Evolutionary conservation across 1,140 invertebrate genomes (phyloP).

Genomic region (Thaumetopoea pityocampa): DNA sequence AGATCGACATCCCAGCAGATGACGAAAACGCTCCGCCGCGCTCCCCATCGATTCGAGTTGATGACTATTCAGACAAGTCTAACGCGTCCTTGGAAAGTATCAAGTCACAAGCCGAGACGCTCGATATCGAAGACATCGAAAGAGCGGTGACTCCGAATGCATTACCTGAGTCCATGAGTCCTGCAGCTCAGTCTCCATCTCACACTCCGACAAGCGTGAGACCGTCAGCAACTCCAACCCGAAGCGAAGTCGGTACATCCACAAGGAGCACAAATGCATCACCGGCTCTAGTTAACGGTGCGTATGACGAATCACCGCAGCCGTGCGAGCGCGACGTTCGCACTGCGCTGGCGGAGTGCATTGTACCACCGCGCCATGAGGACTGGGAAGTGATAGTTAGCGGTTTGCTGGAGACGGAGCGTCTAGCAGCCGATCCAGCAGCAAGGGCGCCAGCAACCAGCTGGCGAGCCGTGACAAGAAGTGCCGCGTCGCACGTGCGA

Average conservation of each 20-base stretch:
- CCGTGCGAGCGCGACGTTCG: constrained; percentile 48
- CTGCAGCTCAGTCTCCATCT: not conserved
- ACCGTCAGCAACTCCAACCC: constrained; percentile 1
- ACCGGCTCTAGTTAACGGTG: constrained; percentile 18
- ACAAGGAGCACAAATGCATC: constrained; percentile 16
- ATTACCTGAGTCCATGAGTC: constrained; percentile 6
- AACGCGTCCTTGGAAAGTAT: constrained; percentile 18
- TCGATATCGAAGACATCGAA: not conserved
- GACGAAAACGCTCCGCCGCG: constrained; percentile 31
- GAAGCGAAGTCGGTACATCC: not conserved
- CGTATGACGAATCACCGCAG: constrained; percentile 16
- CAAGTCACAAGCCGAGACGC: constrained; percentile 7
- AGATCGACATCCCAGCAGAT: constrained; percentile 16
- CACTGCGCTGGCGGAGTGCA: constrained; percentile 54
- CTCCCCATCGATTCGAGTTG: constrained; percentile 53
- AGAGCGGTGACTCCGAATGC: constrained; percentile 1
- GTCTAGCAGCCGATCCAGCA: constrained; percentile 83
- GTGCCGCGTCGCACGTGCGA: constrained; percentile 85
- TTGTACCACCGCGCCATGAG: constrained; percentile 60
- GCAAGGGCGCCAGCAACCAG: constrained; percentile 80
- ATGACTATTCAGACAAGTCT: constrained; percentile 47
- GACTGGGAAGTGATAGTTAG: constrained; percentile 92
- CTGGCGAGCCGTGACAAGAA: constrained; percentile 79
- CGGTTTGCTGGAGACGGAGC: constrained; percentile 83
- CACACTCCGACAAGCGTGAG: not conserved